Evolutionary conservation across 1,140 invertebrate genomes (phyloP).

Genomic region (Drosophila sp.): DNA sequence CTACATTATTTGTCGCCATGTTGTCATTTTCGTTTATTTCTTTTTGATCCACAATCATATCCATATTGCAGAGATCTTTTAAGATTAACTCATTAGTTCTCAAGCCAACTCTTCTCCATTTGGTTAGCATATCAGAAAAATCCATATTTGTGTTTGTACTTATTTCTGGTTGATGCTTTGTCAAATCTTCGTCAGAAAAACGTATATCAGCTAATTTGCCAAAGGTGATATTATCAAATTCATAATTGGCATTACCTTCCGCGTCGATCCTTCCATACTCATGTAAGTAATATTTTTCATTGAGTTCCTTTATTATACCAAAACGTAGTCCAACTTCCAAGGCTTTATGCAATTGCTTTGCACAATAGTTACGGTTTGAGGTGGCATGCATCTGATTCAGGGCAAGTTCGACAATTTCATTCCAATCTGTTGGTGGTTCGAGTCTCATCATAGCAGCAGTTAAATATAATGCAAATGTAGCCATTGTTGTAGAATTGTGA

Average conservation of each 20-base stretch:
- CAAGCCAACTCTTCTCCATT: not conserved
- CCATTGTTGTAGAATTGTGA: conserved; percentile 10
- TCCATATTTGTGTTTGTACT: not conserved
- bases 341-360: conserved; percentile 27
- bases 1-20: not conserved
- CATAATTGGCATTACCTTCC: conserved; percentile 24
- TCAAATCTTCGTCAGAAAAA: not conserved
- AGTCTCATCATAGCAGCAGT: conserved; percentile 26
- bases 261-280: conserved; percentile 43
- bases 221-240: conserved; percentile 12
- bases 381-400: conserved; percentile 4
- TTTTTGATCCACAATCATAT: not conserved
- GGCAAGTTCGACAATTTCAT: conserved; percentile 28
- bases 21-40: not conserved
- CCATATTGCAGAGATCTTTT: not conserved
- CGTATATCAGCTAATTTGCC: not conserved
- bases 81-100: not conserved
- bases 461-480: conserved; percentile 46
- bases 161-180: not conserved
- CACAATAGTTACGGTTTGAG: conserved; percentile 17
- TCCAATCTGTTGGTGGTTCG: conserved; percentile 35
- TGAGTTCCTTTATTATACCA: conserved; percentile 43
- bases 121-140: not conserved
- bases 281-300: conserved; percentile 57
- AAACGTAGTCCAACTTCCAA: conserved; percentile 47